Conservation (phyloP, 2,797 vertebrate species). For the Crax fasciolata region DNA sequence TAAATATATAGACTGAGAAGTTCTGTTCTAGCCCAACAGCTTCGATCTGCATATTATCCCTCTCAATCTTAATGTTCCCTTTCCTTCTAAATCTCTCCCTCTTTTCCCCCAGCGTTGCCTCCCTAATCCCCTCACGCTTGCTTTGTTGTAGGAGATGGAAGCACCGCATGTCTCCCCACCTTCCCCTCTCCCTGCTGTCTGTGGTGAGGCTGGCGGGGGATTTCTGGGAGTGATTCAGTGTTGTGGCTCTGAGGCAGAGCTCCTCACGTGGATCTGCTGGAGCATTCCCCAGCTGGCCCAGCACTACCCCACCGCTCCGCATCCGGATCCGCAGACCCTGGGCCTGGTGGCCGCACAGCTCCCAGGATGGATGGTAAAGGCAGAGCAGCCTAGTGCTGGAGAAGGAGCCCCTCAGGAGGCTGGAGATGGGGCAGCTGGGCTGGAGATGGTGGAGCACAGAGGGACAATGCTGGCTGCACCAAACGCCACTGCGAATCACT, state of each 20-base stretch:
- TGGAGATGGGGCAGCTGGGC: background rate
- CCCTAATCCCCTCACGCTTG: slow-evolving; percentile 54
- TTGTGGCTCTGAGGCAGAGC: slow-evolving; percentile 35
- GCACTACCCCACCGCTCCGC: background rate
- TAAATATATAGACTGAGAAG: slow-evolving; percentile 85
- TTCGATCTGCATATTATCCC: slow-evolving; percentile 70
- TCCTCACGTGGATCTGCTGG: background rate
- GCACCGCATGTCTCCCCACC: slow-evolving; percentile 21
- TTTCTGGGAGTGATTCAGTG: slow-evolving; percentile 65
- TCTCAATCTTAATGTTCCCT: slow-evolving; percentile 49
- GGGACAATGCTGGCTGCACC: background rate
- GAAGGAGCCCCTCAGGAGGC: background rate
- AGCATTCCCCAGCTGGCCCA: background rate
- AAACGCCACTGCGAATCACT: background rate
- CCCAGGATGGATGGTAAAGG: background rate
- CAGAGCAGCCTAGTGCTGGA: accelerated
- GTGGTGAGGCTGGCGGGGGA: slow-evolving; percentile 47
- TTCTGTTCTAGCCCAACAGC: slow-evolving; percentile 78
- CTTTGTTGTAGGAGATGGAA: slow-evolving; percentile 61
- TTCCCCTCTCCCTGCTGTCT: slow-evolving; percentile 29
- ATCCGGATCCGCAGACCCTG: background rate
- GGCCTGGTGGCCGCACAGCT: accelerated
- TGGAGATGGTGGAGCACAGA: background rate
- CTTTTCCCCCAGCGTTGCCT: slow-evolving; percentile 26
- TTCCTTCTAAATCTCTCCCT: slow-evolving; percentile 42